Conservation (phyloP, 2,113 vertebrate species). For the Ameiurus melas region DNA sequence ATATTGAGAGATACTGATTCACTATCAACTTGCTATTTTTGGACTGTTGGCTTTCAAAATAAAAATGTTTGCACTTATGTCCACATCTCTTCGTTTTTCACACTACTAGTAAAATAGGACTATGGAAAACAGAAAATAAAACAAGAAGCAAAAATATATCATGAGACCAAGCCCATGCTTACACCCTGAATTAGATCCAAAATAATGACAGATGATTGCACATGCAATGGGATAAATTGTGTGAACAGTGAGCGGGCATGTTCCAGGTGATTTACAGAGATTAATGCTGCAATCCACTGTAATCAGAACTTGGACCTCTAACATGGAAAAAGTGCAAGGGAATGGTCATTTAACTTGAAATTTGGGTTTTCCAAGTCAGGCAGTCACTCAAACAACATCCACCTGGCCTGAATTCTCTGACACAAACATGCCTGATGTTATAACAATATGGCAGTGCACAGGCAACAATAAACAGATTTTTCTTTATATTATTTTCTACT, state of each 20-base stretch:
- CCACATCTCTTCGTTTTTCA: neutral
- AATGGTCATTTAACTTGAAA: neutral
- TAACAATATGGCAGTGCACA: neutral
- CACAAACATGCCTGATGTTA: neutral
- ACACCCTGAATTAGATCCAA: neutral
- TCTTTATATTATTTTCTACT: neutral
- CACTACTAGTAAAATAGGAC: neutral
- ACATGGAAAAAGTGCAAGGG: neutral
- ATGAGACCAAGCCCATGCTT: neutral
- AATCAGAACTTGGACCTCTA: neutral
- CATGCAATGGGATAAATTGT: neutral
- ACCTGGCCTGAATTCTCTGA: neutral
- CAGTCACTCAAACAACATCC: neutral
- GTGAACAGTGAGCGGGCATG: neutral
- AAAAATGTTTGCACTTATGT: neutral
- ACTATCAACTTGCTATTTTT: neutral
- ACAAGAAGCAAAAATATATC: neutral
- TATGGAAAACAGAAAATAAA: neutral
- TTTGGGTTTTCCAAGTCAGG: no score
- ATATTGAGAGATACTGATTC: neutral
- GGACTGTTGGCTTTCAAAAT: neutral
- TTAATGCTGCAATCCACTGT: neutral
- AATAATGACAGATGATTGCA: neutral
- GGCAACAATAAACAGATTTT: neutral
- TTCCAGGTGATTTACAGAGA: neutral